Evolutionary conservation across 1,140 invertebrate genomes (phyloP).

Genomic region (Drosophila pseudoobscura): DNA sequence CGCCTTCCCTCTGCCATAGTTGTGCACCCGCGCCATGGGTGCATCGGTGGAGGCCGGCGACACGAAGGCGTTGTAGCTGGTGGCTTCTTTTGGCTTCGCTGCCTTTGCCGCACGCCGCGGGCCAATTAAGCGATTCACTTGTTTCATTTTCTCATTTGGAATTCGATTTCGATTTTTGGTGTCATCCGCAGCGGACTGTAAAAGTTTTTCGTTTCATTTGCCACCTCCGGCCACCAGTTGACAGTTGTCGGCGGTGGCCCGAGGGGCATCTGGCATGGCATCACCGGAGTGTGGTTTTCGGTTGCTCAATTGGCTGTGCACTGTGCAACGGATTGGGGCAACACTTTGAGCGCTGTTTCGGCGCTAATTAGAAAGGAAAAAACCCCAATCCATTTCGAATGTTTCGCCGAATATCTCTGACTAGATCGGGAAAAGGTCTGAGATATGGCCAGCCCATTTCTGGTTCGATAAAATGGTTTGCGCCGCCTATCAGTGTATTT

Average conservation of each 20-base stretch:
- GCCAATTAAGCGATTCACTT: constrained; percentile 74
- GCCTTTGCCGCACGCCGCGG: constrained; percentile 37
- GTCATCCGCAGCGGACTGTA: constrained; percentile 37
- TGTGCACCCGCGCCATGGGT: constrained; percentile 56
- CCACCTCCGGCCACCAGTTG: constrained; percentile 7
- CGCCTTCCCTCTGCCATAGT: constrained; percentile 52
- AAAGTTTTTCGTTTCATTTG: constrained; percentile 8
- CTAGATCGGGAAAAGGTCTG: too few relatives aligned
- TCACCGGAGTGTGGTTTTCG: background rate
- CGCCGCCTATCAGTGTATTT: too few relatives aligned
- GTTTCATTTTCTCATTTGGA: constrained; percentile 61
- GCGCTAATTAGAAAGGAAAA: constrained; percentile 33
- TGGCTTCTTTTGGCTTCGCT: constrained; percentile 39
- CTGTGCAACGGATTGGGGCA: background rate
- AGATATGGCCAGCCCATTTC: too few relatives aligned
- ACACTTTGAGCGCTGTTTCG: constrained; percentile 2
- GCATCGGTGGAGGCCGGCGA: constrained; percentile 2
- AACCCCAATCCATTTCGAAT: background rate
- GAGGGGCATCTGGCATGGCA: too few relatives aligned
- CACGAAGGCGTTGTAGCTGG: constrained; percentile 58
- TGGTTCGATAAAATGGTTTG: too few relatives aligned
- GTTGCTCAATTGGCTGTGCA: constrained; percentile 27
- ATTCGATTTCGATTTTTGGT: constrained; percentile 60
- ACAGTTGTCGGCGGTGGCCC: constrained; percentile 26
- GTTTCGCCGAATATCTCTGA: too few relatives aligned